These are phyloP conservation scores for Pyralis farinalis DNA, from an alignment of 2,888 invertebrate genomes.

Conservation along the genomic window DNA sequence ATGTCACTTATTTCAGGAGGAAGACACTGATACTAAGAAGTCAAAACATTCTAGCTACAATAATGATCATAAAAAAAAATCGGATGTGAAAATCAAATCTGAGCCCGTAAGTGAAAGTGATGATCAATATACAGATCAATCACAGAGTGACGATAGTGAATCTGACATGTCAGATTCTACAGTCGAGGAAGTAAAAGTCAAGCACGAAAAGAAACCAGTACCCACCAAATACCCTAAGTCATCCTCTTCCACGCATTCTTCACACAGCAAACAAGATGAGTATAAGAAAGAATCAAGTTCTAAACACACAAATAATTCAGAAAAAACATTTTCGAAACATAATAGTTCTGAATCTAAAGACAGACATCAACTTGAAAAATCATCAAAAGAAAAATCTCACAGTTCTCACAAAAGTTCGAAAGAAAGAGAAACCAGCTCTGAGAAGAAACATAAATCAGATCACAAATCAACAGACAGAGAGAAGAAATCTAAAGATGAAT, in stretches of 20 bases:
- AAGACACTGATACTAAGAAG: conserved; percentile 51
- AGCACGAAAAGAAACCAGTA: conserved; percentile 48
- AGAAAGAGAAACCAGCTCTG: conserved; percentile 39
- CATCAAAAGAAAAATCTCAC: conserved; percentile 42
- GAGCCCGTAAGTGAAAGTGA: conserved; percentile 28
- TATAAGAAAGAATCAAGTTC: conserved; percentile 40
- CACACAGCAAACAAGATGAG: conserved; percentile 33
- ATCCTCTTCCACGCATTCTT: conserved; percentile 39
- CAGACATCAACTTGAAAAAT: conserved; percentile 39
- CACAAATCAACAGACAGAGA: conserved; percentile 38
- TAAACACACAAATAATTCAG: conserved; percentile 29
- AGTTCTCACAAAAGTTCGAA: conserved; percentile 44
- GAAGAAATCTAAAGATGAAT: conserved; percentile 35
- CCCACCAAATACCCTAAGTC: conserved; percentile 39
- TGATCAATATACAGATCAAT: conserved; percentile 38
- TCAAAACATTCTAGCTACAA: conserved; percentile 46
- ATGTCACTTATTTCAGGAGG: conserved; percentile 46
- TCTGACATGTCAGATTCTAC: conserved; percentile 50
- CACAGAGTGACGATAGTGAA: conserved; percentile 44
- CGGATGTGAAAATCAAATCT: conserved; percentile 31
- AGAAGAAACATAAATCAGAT: conserved; percentile 46
- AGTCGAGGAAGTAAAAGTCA: conserved; percentile 44
- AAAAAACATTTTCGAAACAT: conserved; percentile 28
- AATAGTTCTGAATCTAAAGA: conserved; percentile 38
- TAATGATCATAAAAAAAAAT: conserved; percentile 40